Base-by-base conservation (phyloP, 2,797 vertebrate species). In the Halcyon leucocephala region DNA sequence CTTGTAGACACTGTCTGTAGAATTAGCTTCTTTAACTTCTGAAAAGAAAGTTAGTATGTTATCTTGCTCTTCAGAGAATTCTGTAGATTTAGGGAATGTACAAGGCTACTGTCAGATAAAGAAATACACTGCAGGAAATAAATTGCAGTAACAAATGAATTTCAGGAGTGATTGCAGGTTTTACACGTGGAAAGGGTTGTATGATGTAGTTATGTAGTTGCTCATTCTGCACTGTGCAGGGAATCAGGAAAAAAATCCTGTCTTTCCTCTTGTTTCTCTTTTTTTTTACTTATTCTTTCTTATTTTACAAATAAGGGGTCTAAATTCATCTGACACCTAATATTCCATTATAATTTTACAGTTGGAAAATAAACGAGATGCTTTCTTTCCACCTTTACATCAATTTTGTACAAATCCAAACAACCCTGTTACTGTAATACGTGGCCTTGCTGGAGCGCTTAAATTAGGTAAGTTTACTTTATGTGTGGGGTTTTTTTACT, bases 331-430 rank as follows among this genome's bases (percentile, higher is more conserved):
- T 78, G 78, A 81, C 64, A 46, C 58, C 44, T 98, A 97, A 97
- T 86, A 51, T 31, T 92, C n/a, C 55, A 60, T 98, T 97, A 64
- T 93, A 91, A 97, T 97, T 97, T 98, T 97, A 77, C 98, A 99
- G 99, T 98, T 99, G 96, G 99, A 99, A 98, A 99, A 99, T 98
- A 99, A 99, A 98, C 98, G 99, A 96, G 99, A 99, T 86, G 99
- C 99, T 97, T 99, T 99, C 98, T 99, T 99, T 98, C 99, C 99
- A 96, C 99, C 99, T 29, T 98, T 99, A 93, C 99, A 99, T 97
- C 99, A 99, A 97, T 99, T 99, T 99, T 99, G 99, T 99, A 99
- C 99, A 97, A 99, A 99, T 98, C 99, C 99, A 85, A 99, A 99
- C 98, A 99, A 99, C 98, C 99, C 99, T 20, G 99, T 99, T 98